These are phyloP conservation scores for Phoxinus phoxinus DNA, from an alignment of 2,113 vertebrate species.

Conservation along the genomic window DNA sequence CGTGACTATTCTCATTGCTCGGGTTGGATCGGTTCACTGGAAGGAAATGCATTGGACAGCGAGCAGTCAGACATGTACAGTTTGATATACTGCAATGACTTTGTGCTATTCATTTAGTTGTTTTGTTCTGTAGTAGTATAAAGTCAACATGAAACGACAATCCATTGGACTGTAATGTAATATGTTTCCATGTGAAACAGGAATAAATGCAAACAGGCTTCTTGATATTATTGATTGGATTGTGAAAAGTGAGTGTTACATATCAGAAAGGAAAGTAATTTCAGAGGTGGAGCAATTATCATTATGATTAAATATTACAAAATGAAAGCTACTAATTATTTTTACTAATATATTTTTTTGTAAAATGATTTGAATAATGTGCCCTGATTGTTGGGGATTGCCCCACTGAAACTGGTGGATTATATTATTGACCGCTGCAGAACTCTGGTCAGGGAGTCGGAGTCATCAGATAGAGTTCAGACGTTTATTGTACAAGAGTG, in stretches of 20 bases:
- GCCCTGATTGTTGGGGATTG: too few relatives aligned
- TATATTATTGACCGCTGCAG: too few relatives aligned
- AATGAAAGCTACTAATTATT: neutral
- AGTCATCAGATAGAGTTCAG: too few relatives aligned
- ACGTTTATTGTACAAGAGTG: too few relatives aligned
- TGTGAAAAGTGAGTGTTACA: too few relatives aligned
- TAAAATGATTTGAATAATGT: neutral
- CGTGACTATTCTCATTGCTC: slow-evolving; percentile 51
- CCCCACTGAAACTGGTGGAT: too few relatives aligned
- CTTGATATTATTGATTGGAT: too few relatives aligned
- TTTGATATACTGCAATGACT: neutral
- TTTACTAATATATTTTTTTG: too few relatives aligned
- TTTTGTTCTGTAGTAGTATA: neutral
- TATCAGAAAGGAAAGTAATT: too few relatives aligned
- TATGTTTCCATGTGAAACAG: too few relatives aligned
- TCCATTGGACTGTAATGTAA: neutral
- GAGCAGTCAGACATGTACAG: slow-evolving; percentile 33
- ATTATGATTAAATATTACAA: neutral
- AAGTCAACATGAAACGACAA: neutral
- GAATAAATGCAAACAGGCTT: too few relatives aligned
- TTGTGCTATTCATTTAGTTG: neutral
- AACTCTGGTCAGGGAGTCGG: too few relatives aligned
- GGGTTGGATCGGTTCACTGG: slow-evolving; percentile 45
- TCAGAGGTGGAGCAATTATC: neutral
- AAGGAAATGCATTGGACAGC: slow-evolving; percentile 44